Evolutionary conservation across 2,888 invertebrate genomes (phyloP).

Genomic region (Platycheirus albimanus): DNA sequence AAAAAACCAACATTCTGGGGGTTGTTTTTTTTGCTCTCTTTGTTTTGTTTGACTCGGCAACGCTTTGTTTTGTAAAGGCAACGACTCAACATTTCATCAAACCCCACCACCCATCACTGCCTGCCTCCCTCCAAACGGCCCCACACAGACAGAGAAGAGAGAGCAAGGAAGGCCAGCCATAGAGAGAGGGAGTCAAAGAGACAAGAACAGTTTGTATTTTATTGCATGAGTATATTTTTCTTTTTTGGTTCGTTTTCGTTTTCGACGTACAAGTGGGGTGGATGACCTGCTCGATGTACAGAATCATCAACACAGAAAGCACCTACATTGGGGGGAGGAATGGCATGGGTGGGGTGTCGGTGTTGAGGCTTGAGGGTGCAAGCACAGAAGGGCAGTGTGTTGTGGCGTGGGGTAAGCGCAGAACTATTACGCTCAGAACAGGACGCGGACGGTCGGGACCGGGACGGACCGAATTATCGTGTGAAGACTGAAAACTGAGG

Average conservation of each 20-base stretch:
- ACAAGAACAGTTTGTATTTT: constrained; percentile 33
- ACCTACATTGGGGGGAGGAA: constrained; percentile 17
- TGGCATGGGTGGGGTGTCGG: background rate
- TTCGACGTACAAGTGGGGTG: constrained; percentile 73
- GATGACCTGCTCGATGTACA: constrained; percentile 71
- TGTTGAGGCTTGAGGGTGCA: constrained; percentile 13
- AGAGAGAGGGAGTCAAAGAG: constrained; percentile 61
- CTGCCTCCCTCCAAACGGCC: background rate
- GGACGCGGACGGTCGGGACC: constrained; percentile 36
- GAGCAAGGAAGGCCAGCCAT: constrained; percentile 43
- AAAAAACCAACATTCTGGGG: constrained; percentile 19
- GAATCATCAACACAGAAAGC: constrained; percentile 56
- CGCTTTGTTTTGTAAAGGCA: constrained; percentile 61
- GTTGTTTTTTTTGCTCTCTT: constrained; percentile 20
- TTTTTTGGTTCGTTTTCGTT: constrained; percentile 34
- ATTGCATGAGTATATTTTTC: constrained; percentile 41
- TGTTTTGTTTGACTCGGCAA: constrained; percentile 45
- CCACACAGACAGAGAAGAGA: constrained; percentile 28
- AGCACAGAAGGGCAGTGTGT: constrained; percentile 16
- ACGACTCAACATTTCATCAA: constrained; percentile 60
- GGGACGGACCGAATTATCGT: constrained; percentile 14
- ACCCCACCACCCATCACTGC: constrained; percentile 25
- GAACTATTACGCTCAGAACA: constrained; percentile 8
- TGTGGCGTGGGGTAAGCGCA: constrained; percentile 10
- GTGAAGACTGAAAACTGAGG: too few relatives aligned